Evolutionary conservation across 2,113 vertebrate genomes (phyloP).

Genomic region (Rhabdomys dilectus): DNA sequence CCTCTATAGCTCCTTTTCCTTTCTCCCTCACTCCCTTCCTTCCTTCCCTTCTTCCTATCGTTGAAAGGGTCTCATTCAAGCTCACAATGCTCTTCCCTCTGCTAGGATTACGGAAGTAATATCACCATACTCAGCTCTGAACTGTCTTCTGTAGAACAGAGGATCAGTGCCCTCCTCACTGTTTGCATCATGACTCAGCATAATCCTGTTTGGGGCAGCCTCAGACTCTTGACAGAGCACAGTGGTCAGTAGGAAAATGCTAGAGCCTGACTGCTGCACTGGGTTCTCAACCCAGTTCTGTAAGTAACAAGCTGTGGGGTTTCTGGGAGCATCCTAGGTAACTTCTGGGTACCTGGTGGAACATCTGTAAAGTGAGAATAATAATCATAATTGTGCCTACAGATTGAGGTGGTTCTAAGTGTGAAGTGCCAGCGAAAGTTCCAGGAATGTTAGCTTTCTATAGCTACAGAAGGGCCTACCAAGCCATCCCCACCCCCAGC

Average conservation of each 20-base stretch:
- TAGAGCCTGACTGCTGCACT: not conserved
- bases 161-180: not conserved
- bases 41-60: not conserved
- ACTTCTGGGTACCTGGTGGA: not conserved
- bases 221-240: not conserved
- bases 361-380: conserved; percentile 39
- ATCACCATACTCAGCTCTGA: not conserved
- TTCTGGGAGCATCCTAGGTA: not conserved
- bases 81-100: not conserved
- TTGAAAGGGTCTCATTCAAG: not conserved
- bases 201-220: not conserved
- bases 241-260: not conserved
- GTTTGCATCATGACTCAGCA: not conserved
- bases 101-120: not conserved
- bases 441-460: not conserved
- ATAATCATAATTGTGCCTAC: not conserved
- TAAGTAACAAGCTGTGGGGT: not conserved
- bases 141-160: not conserved
- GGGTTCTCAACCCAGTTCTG: not conserved
- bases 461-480: not conserved
- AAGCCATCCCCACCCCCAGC: not conserved
- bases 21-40: not conserved
- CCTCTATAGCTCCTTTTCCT: not conserved
- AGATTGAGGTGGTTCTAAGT: not conserved
- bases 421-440: not conserved